Evolutionary conservation across 2,113 vertebrate genomes (phyloP).

Genomic region (Benitochromis conjunctus): DNA sequence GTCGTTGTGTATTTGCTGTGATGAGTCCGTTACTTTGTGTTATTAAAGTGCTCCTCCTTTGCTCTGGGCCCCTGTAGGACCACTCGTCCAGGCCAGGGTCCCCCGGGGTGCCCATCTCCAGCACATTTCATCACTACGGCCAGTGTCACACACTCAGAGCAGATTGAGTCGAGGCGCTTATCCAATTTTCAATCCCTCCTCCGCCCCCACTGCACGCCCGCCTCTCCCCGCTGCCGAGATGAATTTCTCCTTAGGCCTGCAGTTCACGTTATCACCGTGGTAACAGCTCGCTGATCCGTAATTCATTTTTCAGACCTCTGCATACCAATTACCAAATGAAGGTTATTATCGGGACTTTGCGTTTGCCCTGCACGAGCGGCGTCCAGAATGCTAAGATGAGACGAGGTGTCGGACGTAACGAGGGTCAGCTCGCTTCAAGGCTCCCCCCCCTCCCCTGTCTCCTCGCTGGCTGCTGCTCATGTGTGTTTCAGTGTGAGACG

Average conservation of each 20-base stretch:
- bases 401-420: constrained; percentile 53
- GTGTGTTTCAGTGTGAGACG: neutral
- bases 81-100: neutral
- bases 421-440: constrained; percentile 57
- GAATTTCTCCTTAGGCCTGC: constrained; percentile 70
- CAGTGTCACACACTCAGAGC: constrained; percentile 16
- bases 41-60: neutral
- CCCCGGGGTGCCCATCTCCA: neutral
- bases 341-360: constrained; percentile 75
- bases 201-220: neutral
- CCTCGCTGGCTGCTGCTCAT: neutral
- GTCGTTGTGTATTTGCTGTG: neutral
- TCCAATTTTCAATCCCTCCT: neutral
- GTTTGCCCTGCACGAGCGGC: constrained; percentile 36
- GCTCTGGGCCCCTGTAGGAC: neutral
- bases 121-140: constrained; percentile 11
- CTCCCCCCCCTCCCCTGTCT: neutral
- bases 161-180: constrained; percentile 19
- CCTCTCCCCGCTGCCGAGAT: neutral
- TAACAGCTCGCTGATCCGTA: constrained; percentile 82
- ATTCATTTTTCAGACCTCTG: constrained; percentile 80
- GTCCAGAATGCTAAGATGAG: constrained; percentile 70
- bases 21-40: neutral
- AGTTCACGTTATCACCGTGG: constrained; percentile 73
- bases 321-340: constrained; percentile 81